Base-by-base conservation (phyloP, 2,113 vertebrate species). In the Nestor notabilis region DNA sequence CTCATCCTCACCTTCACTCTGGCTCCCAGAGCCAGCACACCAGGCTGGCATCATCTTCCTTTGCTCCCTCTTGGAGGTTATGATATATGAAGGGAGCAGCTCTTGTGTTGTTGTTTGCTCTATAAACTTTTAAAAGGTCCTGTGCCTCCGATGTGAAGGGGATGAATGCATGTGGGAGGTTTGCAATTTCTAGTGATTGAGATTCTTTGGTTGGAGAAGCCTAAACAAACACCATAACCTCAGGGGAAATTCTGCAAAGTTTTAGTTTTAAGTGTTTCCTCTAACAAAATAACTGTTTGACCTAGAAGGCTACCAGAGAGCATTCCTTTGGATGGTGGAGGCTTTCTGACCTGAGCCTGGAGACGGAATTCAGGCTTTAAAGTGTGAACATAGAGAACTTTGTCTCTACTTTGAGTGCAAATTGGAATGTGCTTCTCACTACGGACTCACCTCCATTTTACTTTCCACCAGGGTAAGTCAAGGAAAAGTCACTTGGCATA, bases 151-250 rank as follows among this genome's bases (percentile, higher is more conserved):
- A 46, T 0, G 2, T 12, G 83, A 87, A 89, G 9, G 5, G 82
- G 90, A 24, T 64, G 86, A 29, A 65, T 0, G n/a, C 35, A 46
- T 79, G 90, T 55, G 93, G 94, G 96, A 96, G 96, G 93, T 41
- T 87, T 84, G 71, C 74, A 85, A 79, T 9, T 93, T 49, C 85
- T 47, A 90, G 56, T 89, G 93, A 93, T 29, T 85, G 95, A 90
- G 93, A 84, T 92, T 88, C 94, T 93, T 93, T 31, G 70, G 56
- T 66, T 63, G 72, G 93, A 96, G 93, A 66, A 96, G 90, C 92
- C 94, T 94, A 96, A 96, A 95, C 95, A 97, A 97, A 95, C 92
- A 93, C 77, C 46, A 15, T 24, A 84, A 89, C 95, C 96, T 87
- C 92, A 18, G 78, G 88, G 94, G 94, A 85, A 94, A 89, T 46